These are phyloP conservation scores for Tragulus kanchil DNA, from an alignment of 2,113 vertebrate species.

Conservation along the genomic window DNA sequence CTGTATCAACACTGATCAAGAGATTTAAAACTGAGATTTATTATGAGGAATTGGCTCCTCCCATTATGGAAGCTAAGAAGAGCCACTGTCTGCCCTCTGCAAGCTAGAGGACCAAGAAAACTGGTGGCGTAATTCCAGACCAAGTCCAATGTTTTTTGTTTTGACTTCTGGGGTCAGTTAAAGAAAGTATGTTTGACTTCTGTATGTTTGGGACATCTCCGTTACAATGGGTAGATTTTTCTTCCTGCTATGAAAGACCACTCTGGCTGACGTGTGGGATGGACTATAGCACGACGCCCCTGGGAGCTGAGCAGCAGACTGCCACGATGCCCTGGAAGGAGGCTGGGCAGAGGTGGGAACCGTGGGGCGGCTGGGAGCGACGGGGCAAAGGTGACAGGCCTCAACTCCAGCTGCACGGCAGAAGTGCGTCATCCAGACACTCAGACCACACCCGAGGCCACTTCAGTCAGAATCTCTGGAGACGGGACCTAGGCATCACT, in stretches of 20 bases:
- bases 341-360: background rate
- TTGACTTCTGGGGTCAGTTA: background rate
- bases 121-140: too few relatives aligned
- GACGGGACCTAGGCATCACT: background rate
- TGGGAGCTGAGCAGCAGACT: background rate
- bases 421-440: background rate
- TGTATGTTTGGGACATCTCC: background rate
- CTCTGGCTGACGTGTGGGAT: too few relatives aligned
- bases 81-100: too few relatives aligned
- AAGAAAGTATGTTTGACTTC: background rate
- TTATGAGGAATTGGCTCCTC: too few relatives aligned
- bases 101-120: too few relatives aligned
- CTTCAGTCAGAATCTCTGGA: background rate
- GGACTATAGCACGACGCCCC: rapidly evolving
- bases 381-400: rapidly evolving
- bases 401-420: background rate
- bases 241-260: background rate
- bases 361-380: background rate
- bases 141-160: too few relatives aligned
- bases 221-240: rapidly evolving
- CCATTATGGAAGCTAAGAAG: too few relatives aligned
- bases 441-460: background rate
- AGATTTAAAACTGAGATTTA: too few relatives aligned
- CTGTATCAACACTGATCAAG: background rate
- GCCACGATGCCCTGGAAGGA: background rate